Evolutionary conservation across 23 tunicate genomes (phyloP).

Genomic region (Trididemnum miniatum): DNA sequence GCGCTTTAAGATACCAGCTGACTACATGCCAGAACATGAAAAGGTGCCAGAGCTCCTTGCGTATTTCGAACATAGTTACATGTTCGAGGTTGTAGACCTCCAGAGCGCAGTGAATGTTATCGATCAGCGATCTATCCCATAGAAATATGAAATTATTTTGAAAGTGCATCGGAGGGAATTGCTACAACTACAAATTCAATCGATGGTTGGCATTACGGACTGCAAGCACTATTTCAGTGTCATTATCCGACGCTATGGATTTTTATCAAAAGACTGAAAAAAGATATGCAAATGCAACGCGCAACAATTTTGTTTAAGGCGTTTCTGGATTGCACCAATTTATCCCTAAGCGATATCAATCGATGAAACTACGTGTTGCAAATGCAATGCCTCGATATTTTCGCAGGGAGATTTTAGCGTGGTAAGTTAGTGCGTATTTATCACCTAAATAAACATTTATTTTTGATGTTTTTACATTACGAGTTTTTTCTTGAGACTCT

Average conservation of each 20-base stretch:
- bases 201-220: not conserved
- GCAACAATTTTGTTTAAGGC: constrained; percentile 7
- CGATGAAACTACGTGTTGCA: constrained; percentile 14
- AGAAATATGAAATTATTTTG: constrained; percentile 13
- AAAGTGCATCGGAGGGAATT: constrained; percentile 22
- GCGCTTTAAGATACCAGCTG: not conserved
- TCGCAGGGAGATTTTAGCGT: not conserved
- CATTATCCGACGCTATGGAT: constrained; percentile 19
- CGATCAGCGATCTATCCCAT: constrained; percentile 24
- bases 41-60: too few species aligned
- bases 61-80: constrained; percentile 5
- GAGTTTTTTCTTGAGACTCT: too few species aligned
- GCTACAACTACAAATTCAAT: not conserved
- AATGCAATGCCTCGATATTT: constrained; percentile 11
- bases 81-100: constrained; percentile 5
- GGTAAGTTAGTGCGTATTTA: not conserved
- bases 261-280: constrained; percentile 15
- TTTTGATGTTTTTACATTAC: too few species aligned
- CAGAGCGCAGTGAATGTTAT: constrained; percentile 16
- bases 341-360: constrained; percentile 11
- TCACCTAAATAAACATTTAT: too few species aligned
- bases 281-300: constrained; percentile 16
- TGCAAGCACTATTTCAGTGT: constrained; percentile 10
- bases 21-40: too few species aligned
- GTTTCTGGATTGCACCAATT: constrained; percentile 16